Conservation (phyloP, 2,797 vertebrate species). For the Rhinichthys osculus region DNA sequence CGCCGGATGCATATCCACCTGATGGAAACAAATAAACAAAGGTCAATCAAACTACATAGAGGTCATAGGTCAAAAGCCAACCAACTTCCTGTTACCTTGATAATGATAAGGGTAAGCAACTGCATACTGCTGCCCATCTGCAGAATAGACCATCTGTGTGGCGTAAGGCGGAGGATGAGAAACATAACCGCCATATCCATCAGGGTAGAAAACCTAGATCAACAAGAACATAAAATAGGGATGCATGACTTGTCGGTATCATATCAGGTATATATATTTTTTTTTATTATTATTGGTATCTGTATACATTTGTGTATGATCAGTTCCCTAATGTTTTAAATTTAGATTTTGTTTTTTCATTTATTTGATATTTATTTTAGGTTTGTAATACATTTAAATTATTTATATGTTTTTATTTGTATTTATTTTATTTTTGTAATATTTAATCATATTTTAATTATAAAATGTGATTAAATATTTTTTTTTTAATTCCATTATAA, state of each 20-base stretch:
- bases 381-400: neutral
- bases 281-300: neutral
- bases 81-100: slow-evolving; percentile 73
- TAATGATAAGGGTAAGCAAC: slow-evolving; percentile 87
- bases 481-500: neutral
- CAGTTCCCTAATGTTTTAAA: neutral
- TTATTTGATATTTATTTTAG: neutral
- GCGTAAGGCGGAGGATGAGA: slow-evolving; percentile 73
- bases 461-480: neutral
- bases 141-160: slow-evolving; percentile 86
- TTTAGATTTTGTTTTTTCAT: neutral
- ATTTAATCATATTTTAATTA: neutral
- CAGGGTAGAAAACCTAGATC: slow-evolving; percentile 83
- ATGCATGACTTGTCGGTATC: neutral
- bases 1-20: slow-evolving; percentile 84
- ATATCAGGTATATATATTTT: neutral
- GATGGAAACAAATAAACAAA: neutral
- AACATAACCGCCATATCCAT: slow-evolving; percentile 80
- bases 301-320: neutral
- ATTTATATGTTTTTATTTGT: neutral
- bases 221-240: neutral
- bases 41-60: neutral
- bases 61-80: neutral
- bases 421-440: neutral
- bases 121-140: slow-evolving; percentile 87